phyloP scores from a whole-genome alignment of 2,113 vertebrate species.

The Gnathonemus echidnorhynchus region DNA sequence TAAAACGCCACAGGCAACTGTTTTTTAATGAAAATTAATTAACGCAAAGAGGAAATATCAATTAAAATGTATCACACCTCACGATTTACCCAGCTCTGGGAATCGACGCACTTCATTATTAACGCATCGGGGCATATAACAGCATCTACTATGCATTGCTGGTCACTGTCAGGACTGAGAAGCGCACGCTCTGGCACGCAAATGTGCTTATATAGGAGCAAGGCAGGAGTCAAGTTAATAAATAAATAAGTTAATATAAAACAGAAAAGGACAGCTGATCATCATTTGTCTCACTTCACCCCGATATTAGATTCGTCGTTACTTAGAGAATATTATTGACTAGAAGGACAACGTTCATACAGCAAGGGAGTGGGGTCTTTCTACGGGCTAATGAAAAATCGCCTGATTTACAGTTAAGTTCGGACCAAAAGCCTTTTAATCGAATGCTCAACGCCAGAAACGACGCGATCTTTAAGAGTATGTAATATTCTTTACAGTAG shows the following conservation, averaged over 20 bases:
- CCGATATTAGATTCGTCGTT: neutral
- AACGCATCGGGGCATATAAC: neutral
- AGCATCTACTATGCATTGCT: neutral
- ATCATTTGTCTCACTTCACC: neutral
- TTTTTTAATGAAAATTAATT: constrained; percentile 13
- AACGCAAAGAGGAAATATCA: constrained; percentile 6
- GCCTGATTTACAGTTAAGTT: neutral
- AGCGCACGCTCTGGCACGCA: neutral
- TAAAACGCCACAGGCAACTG: neutral
- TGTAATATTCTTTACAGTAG: neutral
- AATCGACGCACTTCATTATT: constrained; percentile 7
- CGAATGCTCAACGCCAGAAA: neutral
- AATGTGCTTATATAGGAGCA: neutral
- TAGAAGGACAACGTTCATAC: neutral
- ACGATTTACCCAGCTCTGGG: neutral
- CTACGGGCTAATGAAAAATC: neutral
- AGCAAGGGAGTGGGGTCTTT: neutral
- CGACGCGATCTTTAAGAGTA: neutral
- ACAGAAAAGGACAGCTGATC: neutral
- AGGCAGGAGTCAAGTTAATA: neutral
- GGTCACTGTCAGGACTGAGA: neutral
- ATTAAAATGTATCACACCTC: neutral
- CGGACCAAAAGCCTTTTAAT: neutral
- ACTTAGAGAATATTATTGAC: neutral
- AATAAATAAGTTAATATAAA: neutral